These are phyloP conservation scores for Cantharis rufa DNA, from an alignment of 2,888 invertebrate species.

Conservation along the genomic window DNA sequence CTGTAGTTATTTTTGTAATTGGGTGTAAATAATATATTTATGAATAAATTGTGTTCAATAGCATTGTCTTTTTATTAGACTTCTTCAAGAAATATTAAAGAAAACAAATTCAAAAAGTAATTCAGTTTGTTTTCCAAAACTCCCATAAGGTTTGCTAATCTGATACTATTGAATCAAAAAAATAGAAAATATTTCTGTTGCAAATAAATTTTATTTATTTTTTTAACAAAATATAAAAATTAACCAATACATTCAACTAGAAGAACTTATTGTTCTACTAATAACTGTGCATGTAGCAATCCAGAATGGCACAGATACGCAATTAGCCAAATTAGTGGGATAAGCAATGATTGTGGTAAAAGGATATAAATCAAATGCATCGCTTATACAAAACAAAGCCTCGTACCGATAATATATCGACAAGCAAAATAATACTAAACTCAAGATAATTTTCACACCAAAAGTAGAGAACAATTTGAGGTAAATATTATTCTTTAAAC, in stretches of 20 bases:
- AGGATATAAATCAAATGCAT: conserved; percentile 55
- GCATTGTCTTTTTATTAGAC: not conserved
- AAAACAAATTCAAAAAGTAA: no score
- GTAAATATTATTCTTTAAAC: conserved; percentile 34
- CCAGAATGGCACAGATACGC: conserved; percentile 61
- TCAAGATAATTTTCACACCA: conserved; percentile 51
- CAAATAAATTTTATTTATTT: not conserved
- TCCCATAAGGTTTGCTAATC: no score
- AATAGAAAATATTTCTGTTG: no score
- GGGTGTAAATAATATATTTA: not conserved
- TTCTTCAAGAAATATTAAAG: no score
- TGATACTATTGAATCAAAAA: no score
- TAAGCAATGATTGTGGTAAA: conserved; percentile 57
- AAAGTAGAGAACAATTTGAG: conserved; percentile 48
- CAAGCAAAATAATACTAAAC: conserved; percentile 50
- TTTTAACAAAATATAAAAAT: not conserved
- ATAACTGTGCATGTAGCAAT: conserved; percentile 57
- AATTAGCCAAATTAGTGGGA: conserved; percentile 57
- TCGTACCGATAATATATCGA: conserved; percentile 55
- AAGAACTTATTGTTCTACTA: not conserved
- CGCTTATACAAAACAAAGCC: conserved; percentile 56
- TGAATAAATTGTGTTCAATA: not conserved
- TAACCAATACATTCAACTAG: not conserved
- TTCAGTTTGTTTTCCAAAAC: no score
- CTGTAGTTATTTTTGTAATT: not conserved